Evolutionary conservation across 2,888 invertebrate genomes (phyloP), one percentile per base, ranked within the genome.

Genomic region (Chymomyza amoena): DNA sequence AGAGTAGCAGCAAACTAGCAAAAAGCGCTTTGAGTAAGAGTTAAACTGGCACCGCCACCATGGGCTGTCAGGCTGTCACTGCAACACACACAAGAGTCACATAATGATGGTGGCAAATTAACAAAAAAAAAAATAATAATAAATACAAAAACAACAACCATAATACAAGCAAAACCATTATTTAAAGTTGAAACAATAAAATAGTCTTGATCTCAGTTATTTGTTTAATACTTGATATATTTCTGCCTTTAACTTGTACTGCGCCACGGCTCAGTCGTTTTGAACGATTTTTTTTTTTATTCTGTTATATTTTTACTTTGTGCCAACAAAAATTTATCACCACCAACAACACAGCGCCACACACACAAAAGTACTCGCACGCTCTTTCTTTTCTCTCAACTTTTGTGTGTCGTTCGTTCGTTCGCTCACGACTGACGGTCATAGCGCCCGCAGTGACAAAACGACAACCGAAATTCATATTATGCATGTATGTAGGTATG

Each of bases 221-320:
- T 50, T 59, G 25, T 25, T 16, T 59, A 63, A 75, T 68, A 69
- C 15, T 56, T 25, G 45, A 25, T 64, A 39, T 50, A 65, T 62
- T 63, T 70, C 62, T 70, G 66, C 70, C 70, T 68, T 64, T 59
- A 72, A 68, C 67, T 76, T 60, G 7, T 36, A 32, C 61, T 66
- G 67, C 67, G 64, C 66, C 70, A 72, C 68, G 65, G 64, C 61
- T 75, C 70, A 68, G 66, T 79, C 68, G 67, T 69, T 76, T 69
- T 66, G 76, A 70, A 61, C 68, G 66, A 71, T 66, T 72, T 76
- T 73, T 76, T 70, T 72, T 59, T 59, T 68, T 73, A 69, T 76
- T 81, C 78, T 79, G 84, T 78, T 85, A 78, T 85, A 81, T 85
- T 84, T 80, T 85, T 84, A 83, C 83, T 83, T 13, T 85, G 81